Percentiles rank a stretch among this genome's conserved stretches.
phyloP scores from a whole-genome alignment of 2,113 vertebrate genomes.

The human region DNA sequence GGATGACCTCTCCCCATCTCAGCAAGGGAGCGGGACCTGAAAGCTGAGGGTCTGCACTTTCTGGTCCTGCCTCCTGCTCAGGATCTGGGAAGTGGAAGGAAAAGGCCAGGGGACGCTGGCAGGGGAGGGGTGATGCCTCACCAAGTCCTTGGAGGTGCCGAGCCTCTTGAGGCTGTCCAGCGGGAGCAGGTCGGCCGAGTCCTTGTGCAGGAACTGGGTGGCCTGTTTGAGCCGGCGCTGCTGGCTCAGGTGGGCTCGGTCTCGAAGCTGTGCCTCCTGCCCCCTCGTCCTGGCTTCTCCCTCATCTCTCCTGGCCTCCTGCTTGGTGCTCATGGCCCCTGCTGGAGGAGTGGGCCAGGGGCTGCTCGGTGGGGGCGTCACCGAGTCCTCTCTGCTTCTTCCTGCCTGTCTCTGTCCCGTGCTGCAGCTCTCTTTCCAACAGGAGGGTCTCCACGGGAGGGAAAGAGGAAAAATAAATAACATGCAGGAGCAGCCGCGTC shows the following conservation, averaged over 20 bases:
- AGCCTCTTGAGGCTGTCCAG: constrained; percentile 95
- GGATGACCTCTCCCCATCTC: not conserved
- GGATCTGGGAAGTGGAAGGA: too few relatives aligned
- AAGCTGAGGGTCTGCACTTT: not conserved
- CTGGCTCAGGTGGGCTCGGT: constrained; percentile 93
- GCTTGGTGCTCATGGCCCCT: constrained; percentile 53
- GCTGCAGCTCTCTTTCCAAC: constrained; percentile 63
- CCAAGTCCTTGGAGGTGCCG: constrained; percentile 96
- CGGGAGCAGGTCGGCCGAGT: constrained; percentile 97
- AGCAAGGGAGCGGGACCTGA: not conserved
- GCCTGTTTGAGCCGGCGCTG: constrained; percentile 95
- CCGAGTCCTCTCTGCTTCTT: constrained; percentile 21
- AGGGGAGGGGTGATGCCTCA: constrained; percentile 83
- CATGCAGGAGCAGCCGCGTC: constrained; percentile 69
- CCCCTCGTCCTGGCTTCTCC: constrained; percentile 84
- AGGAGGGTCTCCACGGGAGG: constrained; percentile 64
- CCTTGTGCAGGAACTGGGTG: constrained; percentile 96
- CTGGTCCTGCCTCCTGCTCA: not conserved
- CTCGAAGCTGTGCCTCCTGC: constrained; percentile 87
- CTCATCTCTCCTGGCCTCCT: constrained; percentile 18
- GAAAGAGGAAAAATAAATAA: constrained; percentile 56
- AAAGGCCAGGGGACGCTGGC: not conserved
- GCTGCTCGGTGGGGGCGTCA: not conserved
- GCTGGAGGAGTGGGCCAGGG: not conserved
- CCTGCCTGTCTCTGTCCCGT: not conserved